phyloP scores from a whole-genome alignment of 2,888 invertebrate species.

The Cistogaster globosa region DNA sequence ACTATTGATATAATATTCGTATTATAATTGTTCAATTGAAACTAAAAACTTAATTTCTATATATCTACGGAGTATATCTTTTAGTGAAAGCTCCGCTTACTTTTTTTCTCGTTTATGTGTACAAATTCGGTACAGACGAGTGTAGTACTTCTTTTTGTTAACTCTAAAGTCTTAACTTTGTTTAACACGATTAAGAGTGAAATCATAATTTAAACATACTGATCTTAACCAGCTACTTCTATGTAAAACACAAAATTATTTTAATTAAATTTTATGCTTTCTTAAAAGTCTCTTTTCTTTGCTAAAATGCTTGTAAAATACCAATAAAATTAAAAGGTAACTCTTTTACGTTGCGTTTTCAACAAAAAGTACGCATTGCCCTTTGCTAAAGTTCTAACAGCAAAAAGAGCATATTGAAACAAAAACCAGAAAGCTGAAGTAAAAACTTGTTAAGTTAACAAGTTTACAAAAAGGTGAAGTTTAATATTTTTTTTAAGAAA shows the following conservation, averaged over 20 bases:
- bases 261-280: not conserved
- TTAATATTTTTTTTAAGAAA: conserved; percentile 12
- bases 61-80: no score
- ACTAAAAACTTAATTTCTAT: no score
- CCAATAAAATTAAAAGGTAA: not conserved
- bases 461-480: conserved; percentile 32
- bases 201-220: no score
- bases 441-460: conserved; percentile 58
- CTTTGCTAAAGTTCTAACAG: conserved; percentile 40
- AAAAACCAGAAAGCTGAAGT: conserved; percentile 13
- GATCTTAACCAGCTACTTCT: no score
- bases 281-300: not conserved
- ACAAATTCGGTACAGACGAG: no score
- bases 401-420: conserved; percentile 47
- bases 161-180: no score
- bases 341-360: conserved; percentile 17
- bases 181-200: no score
- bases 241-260: not conserved
- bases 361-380: conserved; percentile 17
- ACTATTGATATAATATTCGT: no score
- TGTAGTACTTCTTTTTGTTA: no score
- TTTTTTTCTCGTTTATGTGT: no score
- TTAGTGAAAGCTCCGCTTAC: no score
- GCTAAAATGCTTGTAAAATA: not conserved
- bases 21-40: no score